Percentiles rank a stretch among this genome's conserved stretches.
These are phyloP conservation scores for Coleophora flavipennella DNA, from an alignment of 2,888 invertebrate genomes.

Conservation along the genomic window DNA sequence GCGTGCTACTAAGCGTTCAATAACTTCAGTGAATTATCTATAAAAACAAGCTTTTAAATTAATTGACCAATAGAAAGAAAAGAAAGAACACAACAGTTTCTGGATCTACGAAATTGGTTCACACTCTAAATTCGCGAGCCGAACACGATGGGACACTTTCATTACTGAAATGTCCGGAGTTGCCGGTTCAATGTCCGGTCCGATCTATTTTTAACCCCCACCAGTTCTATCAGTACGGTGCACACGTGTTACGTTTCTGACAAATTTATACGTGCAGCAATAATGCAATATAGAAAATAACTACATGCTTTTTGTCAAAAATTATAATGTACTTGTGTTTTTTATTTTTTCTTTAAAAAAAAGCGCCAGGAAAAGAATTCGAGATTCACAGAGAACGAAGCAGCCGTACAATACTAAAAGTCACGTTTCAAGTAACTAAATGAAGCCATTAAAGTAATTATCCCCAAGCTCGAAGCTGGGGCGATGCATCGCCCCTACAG, in stretches of 20 bases:
- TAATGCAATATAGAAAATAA: neutral
- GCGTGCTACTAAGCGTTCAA: too few species aligned
- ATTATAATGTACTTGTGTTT: too few species aligned
- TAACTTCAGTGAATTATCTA: too few species aligned
- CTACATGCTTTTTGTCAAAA: too few species aligned
- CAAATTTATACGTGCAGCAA: slow-evolving; percentile 25
- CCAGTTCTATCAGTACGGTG: slow-evolving; percentile 30
- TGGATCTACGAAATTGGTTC: slow-evolving; percentile 42
- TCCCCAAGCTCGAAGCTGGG: slow-evolving; percentile 19
- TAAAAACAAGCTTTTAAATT: too few species aligned
- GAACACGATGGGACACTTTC: slow-evolving; percentile 55
- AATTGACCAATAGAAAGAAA: too few species aligned
- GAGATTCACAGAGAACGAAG: slow-evolving; percentile 1
- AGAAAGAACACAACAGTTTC: slow-evolving; percentile 25
- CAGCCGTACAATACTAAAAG: slow-evolving; percentile 11
- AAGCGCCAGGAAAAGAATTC: too few species aligned
- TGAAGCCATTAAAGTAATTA: slow-evolving; percentile 54
- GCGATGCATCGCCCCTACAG: slow-evolving; percentile 12
- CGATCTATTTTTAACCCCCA: slow-evolving; percentile 59
- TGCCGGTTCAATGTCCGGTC: slow-evolving; percentile 64
- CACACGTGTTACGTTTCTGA: slow-evolving; percentile 32
- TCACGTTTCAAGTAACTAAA: slow-evolving; percentile 46
- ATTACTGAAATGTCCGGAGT: slow-evolving; percentile 58
- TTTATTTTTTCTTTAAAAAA: too few species aligned
- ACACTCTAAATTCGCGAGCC: slow-evolving; percentile 42